A percentile compares a stretch with the other conserved stretches of the same genome.
phyloP scores from a whole-genome alignment of 2,888 invertebrate species.

The Amiota communis region DNA sequence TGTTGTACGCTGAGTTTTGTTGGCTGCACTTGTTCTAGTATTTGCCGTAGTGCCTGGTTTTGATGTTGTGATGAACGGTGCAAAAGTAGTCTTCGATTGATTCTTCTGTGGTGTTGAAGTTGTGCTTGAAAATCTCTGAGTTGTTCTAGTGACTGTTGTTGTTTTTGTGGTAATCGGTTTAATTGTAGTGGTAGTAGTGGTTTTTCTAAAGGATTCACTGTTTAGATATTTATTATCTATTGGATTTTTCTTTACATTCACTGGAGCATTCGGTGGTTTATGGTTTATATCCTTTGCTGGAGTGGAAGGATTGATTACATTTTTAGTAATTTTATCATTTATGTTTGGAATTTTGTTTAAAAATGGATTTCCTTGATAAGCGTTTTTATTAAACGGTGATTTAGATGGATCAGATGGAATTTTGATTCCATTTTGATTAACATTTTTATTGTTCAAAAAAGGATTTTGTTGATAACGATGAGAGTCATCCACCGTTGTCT shows the following conservation, averaged over 20 bases:
- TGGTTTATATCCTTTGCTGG: conserved; percentile 25
- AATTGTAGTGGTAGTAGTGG: conserved; percentile 30
- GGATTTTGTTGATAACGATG: conserved; percentile 45
- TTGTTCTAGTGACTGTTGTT: conserved; percentile 24
- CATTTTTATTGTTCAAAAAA: conserved; percentile 43
- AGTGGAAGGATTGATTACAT: conserved; percentile 29
- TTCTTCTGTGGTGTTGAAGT: conserved; percentile 5
- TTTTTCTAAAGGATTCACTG: background rate
- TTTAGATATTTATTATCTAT: background rate
- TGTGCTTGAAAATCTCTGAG: background rate
- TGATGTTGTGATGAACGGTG: background rate
- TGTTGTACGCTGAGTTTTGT: conserved; percentile 27
- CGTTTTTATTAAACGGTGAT: background rate
- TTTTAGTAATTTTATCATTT: conserved; percentile 17
- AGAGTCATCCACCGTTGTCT: background rate
- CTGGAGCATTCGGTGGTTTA: too few species aligned
- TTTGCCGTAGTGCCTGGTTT: background rate
- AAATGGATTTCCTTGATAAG: conserved; percentile 52
- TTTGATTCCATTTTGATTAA: background rate
- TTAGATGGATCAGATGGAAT: background rate
- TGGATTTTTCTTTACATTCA: too few species aligned
- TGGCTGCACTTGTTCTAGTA: conserved; percentile 26
- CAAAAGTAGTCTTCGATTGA: background rate
- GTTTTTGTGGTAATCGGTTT: conserved; percentile 20
- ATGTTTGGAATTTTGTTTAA: conserved; percentile 26